Evolutionary conservation across 2,113 vertebrate genomes (phyloP).

Genomic region (Agapornis roseicollis): DNA sequence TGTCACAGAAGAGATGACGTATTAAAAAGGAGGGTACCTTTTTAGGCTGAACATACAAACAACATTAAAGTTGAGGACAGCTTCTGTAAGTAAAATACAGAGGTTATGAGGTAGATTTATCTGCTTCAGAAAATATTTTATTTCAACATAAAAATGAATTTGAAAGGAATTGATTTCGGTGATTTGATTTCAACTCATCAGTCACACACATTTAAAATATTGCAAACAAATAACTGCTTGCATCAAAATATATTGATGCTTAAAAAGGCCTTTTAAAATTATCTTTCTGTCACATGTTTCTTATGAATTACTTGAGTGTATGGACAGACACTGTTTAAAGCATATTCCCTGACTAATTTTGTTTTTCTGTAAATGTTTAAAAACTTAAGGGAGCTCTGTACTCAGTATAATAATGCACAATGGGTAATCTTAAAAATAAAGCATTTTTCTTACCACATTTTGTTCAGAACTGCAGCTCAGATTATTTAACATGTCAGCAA

Average conservation of each 20-base stretch:
- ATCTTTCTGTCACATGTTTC: slow-evolving; percentile 17
- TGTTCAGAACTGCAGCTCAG: background rate
- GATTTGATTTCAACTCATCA: slow-evolving; percentile 26
- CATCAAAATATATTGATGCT: slow-evolving; percentile 24
- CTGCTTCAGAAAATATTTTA: slow-evolving; percentile 30
- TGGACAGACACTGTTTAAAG: slow-evolving; percentile 48
- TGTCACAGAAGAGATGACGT: background rate
- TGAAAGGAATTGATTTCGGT: slow-evolving; percentile 40
- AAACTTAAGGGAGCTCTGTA: background rate
- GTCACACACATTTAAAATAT: slow-evolving; percentile 29
- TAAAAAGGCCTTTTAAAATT: slow-evolving; percentile 46
- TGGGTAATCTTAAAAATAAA: slow-evolving; percentile 21
- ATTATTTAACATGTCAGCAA: slow-evolving; percentile 7
- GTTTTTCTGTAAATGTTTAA: slow-evolving; percentile 58
- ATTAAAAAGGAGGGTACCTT: background rate
- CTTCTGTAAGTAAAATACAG: background rate
- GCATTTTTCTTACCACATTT: background rate
- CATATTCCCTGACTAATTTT: slow-evolving; percentile 50
- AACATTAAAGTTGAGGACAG: background rate
- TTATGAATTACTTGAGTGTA: slow-evolving; percentile 52
- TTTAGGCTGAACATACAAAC: background rate
- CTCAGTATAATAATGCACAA: background rate
- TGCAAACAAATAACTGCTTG: slow-evolving; percentile 46
- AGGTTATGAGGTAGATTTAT: background rate
- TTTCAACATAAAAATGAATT: slow-evolving; percentile 31